Evolutionary conservation across 2,113 vertebrate genomes (phyloP).

Genomic region (Grantiella picta): DNA sequence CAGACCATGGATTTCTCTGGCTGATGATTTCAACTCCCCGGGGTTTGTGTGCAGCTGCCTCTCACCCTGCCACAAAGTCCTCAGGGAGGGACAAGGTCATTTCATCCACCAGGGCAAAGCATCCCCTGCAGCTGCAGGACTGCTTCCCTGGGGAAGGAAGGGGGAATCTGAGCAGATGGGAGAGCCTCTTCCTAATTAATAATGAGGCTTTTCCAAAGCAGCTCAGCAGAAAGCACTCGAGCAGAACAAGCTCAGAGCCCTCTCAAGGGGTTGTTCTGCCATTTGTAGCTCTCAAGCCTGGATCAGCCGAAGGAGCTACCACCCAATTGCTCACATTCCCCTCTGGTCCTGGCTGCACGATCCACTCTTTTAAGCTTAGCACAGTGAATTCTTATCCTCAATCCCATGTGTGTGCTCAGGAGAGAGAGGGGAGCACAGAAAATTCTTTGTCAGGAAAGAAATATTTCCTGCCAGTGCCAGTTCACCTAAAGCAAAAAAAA

Average conservation of each 20-base stretch:
- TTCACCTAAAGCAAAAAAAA: not conserved
- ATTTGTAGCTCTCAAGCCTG: fast-evolving
- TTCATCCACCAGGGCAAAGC: not conserved
- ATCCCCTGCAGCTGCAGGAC: not conserved
- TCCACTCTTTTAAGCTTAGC: not conserved
- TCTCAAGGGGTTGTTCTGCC: not conserved
- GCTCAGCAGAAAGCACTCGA: not conserved
- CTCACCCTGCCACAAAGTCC: fast-evolving
- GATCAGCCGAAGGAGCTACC: not conserved
- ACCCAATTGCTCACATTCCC: not conserved
- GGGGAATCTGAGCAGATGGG: not conserved
- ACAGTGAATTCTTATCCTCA: not conserved
- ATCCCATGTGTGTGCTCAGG: fast-evolving
- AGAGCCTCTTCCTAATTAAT: not conserved
- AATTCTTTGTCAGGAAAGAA: not conserved
- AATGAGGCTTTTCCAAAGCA: not conserved
- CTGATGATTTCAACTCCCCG: not conserved
- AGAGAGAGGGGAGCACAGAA: not conserved
- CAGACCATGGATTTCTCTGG: not conserved
- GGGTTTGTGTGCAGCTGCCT: not conserved
- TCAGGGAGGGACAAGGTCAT: not conserved
- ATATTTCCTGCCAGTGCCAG: not conserved
- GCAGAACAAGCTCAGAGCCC: fast-evolving
- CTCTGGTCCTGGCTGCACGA: not conserved
- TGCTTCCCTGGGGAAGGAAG: not conserved